phyloP scores from a whole-genome alignment of 2,888 invertebrate genomes.

The Diloba caeruleocephala region DNA sequence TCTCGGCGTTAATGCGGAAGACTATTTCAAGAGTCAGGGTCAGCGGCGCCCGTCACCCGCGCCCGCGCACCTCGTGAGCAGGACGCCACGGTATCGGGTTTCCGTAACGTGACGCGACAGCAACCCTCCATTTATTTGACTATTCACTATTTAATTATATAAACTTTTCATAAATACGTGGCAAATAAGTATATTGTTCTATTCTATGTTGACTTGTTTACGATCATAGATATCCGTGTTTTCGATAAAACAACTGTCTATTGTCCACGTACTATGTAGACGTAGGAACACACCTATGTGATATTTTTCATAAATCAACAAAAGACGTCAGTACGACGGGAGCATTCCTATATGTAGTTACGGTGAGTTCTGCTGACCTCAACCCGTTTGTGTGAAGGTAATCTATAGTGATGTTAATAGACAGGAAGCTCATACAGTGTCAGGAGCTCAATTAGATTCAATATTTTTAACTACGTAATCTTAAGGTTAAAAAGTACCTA shows the following conservation, averaged over 20 bases:
- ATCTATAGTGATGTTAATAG: constrained; percentile 84
- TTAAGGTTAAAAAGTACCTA: too few species aligned
- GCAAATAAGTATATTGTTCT: constrained; percentile 1
- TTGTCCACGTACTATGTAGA: constrained; percentile 29
- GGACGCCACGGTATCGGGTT: constrained; percentile 75
- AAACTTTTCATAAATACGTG: not conserved
- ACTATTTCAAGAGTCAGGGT: constrained; percentile 89
- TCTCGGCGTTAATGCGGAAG: constrained; percentile 86
- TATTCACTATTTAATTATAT: not conserved
- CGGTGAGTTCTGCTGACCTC: constrained; percentile 76
- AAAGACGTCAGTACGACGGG: constrained; percentile 44
- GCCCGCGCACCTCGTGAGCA: constrained; percentile 65
- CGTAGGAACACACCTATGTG: constrained; percentile 4
- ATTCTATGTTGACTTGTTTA: constrained; percentile 4
- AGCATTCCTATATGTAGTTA: constrained; percentile 56
- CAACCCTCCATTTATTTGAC: constrained; percentile 54
- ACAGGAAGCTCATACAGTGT: constrained; percentile 84
- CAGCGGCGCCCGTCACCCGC: constrained; percentile 79
- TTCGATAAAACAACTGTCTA: constrained; percentile 5
- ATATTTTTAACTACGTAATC: constrained; percentile 51
- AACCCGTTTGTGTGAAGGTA: constrained; percentile 85
- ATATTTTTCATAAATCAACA: constrained; percentile 46
- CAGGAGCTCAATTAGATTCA: constrained; percentile 68
- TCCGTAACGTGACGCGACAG: constrained; percentile 69
- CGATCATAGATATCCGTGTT: too few species aligned